Conservation (phyloP, 2,888 invertebrate species). For the Limenitis camilla region DNA sequence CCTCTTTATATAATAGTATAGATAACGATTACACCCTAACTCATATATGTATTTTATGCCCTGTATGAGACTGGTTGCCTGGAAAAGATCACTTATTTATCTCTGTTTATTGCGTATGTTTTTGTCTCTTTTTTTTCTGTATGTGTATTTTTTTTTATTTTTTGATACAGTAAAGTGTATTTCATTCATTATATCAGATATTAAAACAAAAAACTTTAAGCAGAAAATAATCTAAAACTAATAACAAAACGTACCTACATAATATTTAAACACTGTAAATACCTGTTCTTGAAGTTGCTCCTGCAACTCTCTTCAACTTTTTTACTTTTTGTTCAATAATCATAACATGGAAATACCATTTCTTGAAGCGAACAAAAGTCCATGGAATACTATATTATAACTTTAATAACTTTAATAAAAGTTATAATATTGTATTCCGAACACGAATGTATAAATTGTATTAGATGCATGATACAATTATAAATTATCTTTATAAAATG, state of each 20-base stretch:
- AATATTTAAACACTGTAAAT: slow-evolving; percentile 68
- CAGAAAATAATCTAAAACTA: slow-evolving; percentile 51
- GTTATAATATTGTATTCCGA: background rate
- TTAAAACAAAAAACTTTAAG: no score
- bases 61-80: no score
- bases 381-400: background rate
- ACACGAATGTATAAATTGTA: background rate
- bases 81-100: no score
- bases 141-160: no score
- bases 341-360: slow-evolving; percentile 62
- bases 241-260: slow-evolving; percentile 65
- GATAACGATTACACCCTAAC: no score
- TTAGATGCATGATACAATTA: background rate
- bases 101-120: no score
- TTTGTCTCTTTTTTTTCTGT: no score
- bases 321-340: slow-evolving; percentile 72
- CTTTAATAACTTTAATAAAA: background rate
- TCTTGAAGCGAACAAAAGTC: slow-evolving; percentile 13
- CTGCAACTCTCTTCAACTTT: slow-evolving; percentile 73
- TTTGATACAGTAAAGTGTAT: no score
- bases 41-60: no score
- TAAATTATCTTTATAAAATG: no score
- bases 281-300: slow-evolving; percentile 73
- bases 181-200: no score
- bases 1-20: no score